phyloP scores from a whole-genome alignment of 2,888 invertebrate species.

The Scaptomyza cyrtandrae region DNA sequence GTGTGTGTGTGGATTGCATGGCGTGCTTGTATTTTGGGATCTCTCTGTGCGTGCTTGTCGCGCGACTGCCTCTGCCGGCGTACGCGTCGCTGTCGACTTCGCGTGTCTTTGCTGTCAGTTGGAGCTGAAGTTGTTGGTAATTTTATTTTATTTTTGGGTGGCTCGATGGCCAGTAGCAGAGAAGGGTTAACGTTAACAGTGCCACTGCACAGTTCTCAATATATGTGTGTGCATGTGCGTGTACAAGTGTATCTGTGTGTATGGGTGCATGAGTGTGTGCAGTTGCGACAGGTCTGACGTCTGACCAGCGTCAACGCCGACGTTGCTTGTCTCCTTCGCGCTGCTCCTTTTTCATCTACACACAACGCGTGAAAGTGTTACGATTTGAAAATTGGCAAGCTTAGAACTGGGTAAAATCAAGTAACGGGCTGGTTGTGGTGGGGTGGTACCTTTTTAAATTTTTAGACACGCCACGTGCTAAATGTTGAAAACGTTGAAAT shows the following conservation, averaged over 20 bases:
- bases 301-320: constrained; percentile 41
- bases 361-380: constrained; percentile 72
- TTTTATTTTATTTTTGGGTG: constrained; percentile 40
- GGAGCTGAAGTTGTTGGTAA: constrained; percentile 45
- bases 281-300: constrained; percentile 69
- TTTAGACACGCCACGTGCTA: constrained; percentile 52
- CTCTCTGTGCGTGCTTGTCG: constrained; percentile 68
- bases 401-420: constrained; percentile 75
- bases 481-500: constrained; percentile 25
- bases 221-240: constrained; percentile 1
- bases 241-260: constrained; percentile 4
- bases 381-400: constrained; percentile 75
- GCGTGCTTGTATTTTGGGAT: constrained; percentile 16
- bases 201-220: constrained; percentile 9
- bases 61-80: constrained; percentile 64
- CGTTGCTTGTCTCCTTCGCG: constrained; percentile 27
- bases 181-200: constrained; percentile 57
- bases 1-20: constrained; percentile 9
- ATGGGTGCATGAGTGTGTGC: constrained; percentile 25
- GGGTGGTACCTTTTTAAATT: constrained; percentile 48
- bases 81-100: constrained; percentile 65
- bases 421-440: constrained; percentile 23
- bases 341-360: constrained; percentile 59
- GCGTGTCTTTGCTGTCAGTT: constrained; percentile 64
- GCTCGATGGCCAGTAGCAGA: constrained; percentile 43